Conservation (phyloP, 2,797 vertebrate genomes). For the Triplophysa yarkandensis region DNA sequence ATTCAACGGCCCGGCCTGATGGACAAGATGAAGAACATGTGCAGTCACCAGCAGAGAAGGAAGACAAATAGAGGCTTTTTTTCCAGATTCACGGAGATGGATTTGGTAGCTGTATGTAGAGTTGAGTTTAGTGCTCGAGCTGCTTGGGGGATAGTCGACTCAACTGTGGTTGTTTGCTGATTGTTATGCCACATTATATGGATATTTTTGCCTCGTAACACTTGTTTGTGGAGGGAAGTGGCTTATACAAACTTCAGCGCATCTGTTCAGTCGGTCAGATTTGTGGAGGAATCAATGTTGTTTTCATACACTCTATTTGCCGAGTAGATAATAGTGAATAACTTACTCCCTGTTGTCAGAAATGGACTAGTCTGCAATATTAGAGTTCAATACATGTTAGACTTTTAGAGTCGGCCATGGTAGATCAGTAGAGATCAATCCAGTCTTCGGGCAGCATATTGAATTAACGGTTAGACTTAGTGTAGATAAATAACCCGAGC, state of each 20-base stretch:
- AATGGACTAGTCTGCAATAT: constrained; percentile 65
- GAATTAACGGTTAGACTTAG: not conserved
- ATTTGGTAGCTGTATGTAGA: too few species aligned
- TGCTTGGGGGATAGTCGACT: not conserved
- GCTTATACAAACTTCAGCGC: not conserved
- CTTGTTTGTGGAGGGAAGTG: not conserved
- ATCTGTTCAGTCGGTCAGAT: not conserved
- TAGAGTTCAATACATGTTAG: constrained; percentile 61
- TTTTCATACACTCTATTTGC: not conserved
- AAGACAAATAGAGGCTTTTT: not conserved
- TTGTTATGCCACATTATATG: too few species aligned
- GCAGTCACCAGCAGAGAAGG: not conserved
- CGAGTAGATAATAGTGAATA: not conserved
- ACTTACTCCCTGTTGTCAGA: not conserved
- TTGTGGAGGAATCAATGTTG: not conserved
- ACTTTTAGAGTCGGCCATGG: constrained; percentile 65
- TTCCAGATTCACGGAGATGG: not conserved
- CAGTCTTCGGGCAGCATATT: constrained; percentile 20
- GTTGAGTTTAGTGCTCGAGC: not conserved
- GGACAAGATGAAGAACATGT: not conserved
- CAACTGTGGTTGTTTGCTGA: too few species aligned
- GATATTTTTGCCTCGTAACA: not conserved
- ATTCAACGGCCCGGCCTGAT: not conserved
- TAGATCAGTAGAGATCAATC: constrained; percentile 73
- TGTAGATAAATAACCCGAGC: constrained; percentile 5